Conservation (phyloP, 1,140 invertebrate species). For the Pachypsylla venusta region DNA sequence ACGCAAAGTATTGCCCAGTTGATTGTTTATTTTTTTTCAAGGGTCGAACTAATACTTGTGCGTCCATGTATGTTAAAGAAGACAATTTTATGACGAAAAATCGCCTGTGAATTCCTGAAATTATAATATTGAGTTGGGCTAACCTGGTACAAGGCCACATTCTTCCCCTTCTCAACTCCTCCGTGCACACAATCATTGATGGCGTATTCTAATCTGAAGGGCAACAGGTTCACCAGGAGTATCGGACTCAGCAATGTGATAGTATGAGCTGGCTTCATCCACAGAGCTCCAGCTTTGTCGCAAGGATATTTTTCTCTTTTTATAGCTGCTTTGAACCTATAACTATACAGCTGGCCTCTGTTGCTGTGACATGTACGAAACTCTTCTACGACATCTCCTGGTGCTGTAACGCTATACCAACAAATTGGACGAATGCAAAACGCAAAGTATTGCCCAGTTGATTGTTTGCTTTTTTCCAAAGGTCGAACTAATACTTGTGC, state of each 20-base stretch:
- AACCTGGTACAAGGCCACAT: conserved; percentile 24
- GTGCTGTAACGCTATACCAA: conserved; percentile 46
- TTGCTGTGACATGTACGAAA: conserved; percentile 34
- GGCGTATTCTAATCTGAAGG: conserved; percentile 49
- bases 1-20: conserved; percentile 27
- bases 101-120: too few species aligned
- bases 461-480: conserved; percentile 31
- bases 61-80: conserved; percentile 43
- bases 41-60: conserved; percentile 43
- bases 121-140: too few species aligned
- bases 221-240: conserved; percentile 59
- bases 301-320: conserved; percentile 62
- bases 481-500: conserved; percentile 45
- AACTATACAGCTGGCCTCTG: conserved; percentile 31
- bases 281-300: conserved; percentile 34
- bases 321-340: conserved; percentile 63
- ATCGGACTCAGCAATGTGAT: conserved; percentile 71
- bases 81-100: too few species aligned
- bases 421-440: conserved; percentile 33
- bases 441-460: conserved; percentile 30
- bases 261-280: conserved; percentile 61
- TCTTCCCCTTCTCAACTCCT: conserved; percentile 39
- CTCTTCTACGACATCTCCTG: conserved; percentile 39
- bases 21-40: conserved; percentile 33
- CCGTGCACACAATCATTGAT: conserved; percentile 31